A percentile compares a stretch with the other conserved stretches of the same genome.
These are phyloP conservation scores for Autographa pulchrina DNA, from an alignment of 2,888 invertebrate species.

Conservation along the genomic window DNA sequence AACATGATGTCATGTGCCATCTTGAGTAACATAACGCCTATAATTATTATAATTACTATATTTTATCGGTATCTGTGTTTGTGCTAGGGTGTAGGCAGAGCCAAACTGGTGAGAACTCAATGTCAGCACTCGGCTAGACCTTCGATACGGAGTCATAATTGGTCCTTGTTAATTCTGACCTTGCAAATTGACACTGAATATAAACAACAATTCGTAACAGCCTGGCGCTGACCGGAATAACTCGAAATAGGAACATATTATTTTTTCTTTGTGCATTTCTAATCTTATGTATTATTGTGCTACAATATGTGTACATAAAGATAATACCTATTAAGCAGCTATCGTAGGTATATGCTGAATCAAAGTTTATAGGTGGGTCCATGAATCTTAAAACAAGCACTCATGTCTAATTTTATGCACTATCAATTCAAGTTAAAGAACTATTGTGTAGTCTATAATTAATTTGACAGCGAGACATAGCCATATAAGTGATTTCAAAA, in stretches of 20 bases:
- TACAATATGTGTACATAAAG: too few species aligned
- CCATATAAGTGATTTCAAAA: slow-evolving; percentile 3
- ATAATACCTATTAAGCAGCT: too few species aligned
- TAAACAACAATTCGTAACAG: background rate
- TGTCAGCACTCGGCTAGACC: background rate
- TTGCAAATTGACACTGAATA: background rate
- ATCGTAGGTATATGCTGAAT: too few species aligned
- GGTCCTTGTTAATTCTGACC: background rate
- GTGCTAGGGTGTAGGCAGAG: slow-evolving; percentile 41
- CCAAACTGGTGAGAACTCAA: slow-evolving; percentile 7
- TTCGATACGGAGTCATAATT: background rate
- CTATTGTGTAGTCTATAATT: background rate
- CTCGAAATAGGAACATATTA: too few species aligned
- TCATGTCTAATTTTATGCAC: background rate
- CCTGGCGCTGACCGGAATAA: background rate
- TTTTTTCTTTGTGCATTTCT: too few species aligned
- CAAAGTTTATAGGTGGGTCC: too few species aligned
- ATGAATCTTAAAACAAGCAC: background rate
- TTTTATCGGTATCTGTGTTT: slow-evolving; percentile 12
- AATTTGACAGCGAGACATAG: slow-evolving; percentile 1
- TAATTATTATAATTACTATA: background rate
- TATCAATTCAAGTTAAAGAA: background rate
- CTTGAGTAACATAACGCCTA: slow-evolving; percentile 10
- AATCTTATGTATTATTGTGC: too few species aligned
- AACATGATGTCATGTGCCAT: slow-evolving; percentile 45